Evolutionary conservation across 2,797 vertebrate species (phyloP).

Genomic region (Anguilla obscura): DNA sequence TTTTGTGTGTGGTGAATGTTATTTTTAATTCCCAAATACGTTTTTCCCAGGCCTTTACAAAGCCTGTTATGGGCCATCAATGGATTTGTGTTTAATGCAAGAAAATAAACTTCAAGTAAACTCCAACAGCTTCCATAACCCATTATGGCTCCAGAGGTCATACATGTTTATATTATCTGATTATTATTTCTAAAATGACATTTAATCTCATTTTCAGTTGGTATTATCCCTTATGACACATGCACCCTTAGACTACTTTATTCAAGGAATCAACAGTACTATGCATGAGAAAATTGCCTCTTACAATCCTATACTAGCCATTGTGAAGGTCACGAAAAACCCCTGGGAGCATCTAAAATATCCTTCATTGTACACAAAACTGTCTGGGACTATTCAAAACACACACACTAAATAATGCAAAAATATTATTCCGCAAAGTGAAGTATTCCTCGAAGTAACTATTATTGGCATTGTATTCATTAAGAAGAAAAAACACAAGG

Average conservation of each 20-base stretch:
- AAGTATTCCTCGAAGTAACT: background rate
- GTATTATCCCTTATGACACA: background rate
- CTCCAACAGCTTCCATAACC: no score
- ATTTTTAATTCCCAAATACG: background rate
- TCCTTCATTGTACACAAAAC: background rate
- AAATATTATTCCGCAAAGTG: no score
- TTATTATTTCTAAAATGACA: background rate
- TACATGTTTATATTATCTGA: background rate
- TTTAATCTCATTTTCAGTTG: background rate
- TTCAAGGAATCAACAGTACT: background rate
- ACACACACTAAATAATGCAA: no score
- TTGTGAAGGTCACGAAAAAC: background rate
- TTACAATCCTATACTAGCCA: background rate
- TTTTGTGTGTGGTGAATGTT: background rate
- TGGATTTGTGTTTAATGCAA: background rate
- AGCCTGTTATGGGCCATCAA: background rate
- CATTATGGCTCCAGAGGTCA: background rate
- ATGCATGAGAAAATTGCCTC: background rate
- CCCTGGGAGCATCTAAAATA: no score
- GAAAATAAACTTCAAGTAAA: background rate
- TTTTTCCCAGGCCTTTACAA: background rate
- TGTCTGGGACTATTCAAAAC: background rate
- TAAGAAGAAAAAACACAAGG: constrained; percentile 4
- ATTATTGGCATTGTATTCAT: background rate
- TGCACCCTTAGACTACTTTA: background rate